A percentile compares a stretch with the other conserved stretches of the same genome.
phyloP scores from a whole-genome alignment of 2,797 vertebrate genomes.

The Acridotheres tristis region DNA sequence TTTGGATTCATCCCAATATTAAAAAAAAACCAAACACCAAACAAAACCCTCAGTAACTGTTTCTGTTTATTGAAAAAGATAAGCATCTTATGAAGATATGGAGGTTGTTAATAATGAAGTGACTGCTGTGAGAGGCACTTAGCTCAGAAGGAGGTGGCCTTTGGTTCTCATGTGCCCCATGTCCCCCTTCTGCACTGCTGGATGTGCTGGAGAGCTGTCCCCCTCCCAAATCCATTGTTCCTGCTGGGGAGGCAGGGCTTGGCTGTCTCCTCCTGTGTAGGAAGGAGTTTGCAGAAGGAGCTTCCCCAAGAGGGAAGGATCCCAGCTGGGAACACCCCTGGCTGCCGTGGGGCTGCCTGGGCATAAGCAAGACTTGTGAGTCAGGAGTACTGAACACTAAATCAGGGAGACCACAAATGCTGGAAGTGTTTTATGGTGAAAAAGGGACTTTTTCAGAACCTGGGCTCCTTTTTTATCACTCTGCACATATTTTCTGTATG shows the following conservation, averaged over 20 bases:
- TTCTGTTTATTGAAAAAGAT: constrained; percentile 46
- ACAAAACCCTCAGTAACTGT: not conserved
- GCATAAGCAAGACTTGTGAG: fast-evolving
- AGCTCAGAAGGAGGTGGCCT: not conserved
- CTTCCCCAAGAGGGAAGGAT: not conserved
- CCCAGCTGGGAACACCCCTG: fast-evolving
- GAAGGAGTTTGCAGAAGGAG: not conserved
- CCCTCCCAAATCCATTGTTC: not conserved
- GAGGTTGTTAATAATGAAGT: not conserved
- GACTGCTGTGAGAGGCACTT: not conserved
- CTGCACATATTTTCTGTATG: not conserved
- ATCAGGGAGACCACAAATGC: not conserved
- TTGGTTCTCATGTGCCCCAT: fast-evolving
- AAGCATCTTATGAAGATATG: not conserved
- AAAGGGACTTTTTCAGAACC: not conserved
- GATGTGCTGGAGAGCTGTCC: not conserved
- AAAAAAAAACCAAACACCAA: not conserved
- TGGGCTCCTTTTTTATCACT: not conserved
- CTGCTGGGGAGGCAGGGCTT: not conserved
- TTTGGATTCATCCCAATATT: not conserved
- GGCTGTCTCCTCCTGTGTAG: not conserved
- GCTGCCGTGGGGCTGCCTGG: fast-evolving
- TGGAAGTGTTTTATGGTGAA: not conserved
- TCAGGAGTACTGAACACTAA: not conserved
- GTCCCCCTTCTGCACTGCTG: not conserved